A percentile compares a stretch with the other conserved stretches of the same genome.
phyloP scores from a whole-genome alignment of 2,888 invertebrate species.

The Philhelius pedissequus region DNA sequence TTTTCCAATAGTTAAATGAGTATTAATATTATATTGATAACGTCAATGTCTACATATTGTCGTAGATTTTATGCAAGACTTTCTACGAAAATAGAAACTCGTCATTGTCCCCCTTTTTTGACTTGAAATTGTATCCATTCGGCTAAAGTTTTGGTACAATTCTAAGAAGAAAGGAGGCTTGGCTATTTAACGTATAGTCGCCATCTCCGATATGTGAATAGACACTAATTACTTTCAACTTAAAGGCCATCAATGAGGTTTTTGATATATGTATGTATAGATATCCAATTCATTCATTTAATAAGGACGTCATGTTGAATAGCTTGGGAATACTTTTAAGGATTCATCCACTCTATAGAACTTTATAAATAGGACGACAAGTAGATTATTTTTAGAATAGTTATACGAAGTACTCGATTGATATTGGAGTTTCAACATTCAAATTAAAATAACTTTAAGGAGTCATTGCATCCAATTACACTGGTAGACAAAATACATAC shows the following conservation, averaged over 20 bases:
- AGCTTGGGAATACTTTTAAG: slow-evolving; percentile 17
- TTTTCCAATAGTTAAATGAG: background rate
- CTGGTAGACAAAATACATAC: too few relatives aligned
- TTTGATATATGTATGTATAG: background rate
- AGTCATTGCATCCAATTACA: too few relatives aligned
- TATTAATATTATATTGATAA: background rate
- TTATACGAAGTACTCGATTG: background rate
- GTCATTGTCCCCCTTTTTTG: background rate
- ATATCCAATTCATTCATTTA: background rate
- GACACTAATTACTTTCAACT: slow-evolving; percentile 32
- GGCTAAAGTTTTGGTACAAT: slow-evolving; percentile 4
- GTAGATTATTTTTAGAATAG: background rate
- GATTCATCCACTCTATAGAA: background rate
- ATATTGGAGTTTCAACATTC: background rate
- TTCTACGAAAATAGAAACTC: slow-evolving; percentile 9
- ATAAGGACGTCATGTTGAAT: slow-evolving; percentile 10
- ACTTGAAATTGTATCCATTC: background rate
- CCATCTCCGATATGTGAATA: background rate
- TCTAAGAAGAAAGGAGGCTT: slow-evolving; percentile 36
- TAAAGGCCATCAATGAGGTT: slow-evolving; percentile 9
- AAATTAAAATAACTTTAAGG: too few relatives aligned
- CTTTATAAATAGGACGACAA: slow-evolving; percentile 20
- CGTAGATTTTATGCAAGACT: background rate
- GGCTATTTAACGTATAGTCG: slow-evolving; percentile 48
- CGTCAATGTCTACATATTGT: background rate